Percentiles rank a stretch among this genome's conserved stretches.
Conservation (phyloP, 2,113 vertebrate species). For the Deroptyus accipitrinus region DNA sequence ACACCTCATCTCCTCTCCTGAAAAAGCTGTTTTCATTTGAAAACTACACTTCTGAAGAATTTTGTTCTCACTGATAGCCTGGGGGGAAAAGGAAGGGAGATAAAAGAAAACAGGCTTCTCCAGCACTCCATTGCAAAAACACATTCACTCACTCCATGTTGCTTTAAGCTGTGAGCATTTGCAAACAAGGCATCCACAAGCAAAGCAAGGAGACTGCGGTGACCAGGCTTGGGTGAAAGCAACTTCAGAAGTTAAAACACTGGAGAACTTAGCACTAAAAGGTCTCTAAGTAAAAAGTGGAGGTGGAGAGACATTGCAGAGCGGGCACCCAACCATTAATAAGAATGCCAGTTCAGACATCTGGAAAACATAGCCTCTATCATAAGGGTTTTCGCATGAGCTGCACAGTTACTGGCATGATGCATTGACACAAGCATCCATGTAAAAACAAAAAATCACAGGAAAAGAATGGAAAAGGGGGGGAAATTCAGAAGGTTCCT, state of each 20-base stretch:
- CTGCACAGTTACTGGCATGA: not conserved
- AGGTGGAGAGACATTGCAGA: not conserved
- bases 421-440: not conserved
- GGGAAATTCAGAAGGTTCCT: not conserved
- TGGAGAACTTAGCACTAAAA: not conserved
- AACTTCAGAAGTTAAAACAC: not conserved
- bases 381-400: not conserved
- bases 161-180: not conserved
- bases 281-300: not conserved
- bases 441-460: not conserved
- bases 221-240: not conserved
- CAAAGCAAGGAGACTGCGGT: not conserved
- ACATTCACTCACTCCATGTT: fast-evolving
- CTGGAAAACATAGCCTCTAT: not conserved
- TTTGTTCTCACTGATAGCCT: not conserved
- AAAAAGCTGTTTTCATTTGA: not conserved
- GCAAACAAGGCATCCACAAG: not conserved
- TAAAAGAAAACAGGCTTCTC: not conserved
- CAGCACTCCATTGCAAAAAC: not conserved
- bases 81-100: not conserved
- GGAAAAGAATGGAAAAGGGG: not conserved
- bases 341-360: not conserved
- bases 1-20: not conserved
- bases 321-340: not conserved
- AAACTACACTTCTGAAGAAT: not conserved